Conservation (phyloP, 2,888 invertebrate genomes). For the Chorisops tibialis region DNA sequence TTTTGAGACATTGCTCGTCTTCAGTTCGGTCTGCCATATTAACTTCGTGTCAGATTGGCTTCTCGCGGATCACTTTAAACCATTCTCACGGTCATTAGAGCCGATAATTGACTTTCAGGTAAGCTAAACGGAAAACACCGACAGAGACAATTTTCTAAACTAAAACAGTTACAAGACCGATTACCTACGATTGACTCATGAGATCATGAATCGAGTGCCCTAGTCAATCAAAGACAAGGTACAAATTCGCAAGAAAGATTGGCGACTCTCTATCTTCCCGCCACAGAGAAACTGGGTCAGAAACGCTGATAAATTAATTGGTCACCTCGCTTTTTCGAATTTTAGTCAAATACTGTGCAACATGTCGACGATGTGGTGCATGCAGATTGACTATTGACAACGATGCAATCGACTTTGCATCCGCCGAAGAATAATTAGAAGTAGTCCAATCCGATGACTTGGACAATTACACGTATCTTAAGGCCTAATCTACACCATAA, state of each 20-base stretch:
- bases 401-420: too few species aligned
- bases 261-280: not conserved
- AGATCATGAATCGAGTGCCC: constrained; percentile 20
- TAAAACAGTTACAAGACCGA: constrained; percentile 25
- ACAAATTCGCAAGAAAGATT: not conserved
- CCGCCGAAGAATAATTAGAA: too few species aligned
- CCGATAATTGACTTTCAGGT: constrained; percentile 20
- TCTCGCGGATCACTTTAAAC: constrained; percentile 9
- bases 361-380: too few species aligned
- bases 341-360: too few species aligned
- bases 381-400: too few species aligned
- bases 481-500: too few species aligned
- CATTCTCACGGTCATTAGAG: constrained; percentile 27
- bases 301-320: not conserved
- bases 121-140: constrained; percentile 10
- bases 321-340: too few species aligned
- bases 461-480: too few species aligned
- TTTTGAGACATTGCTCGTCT: constrained; percentile 19
- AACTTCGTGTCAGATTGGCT: constrained; percentile 23
- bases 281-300: not conserved
- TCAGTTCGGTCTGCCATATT: constrained; percentile 17
- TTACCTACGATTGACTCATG: constrained; percentile 24
- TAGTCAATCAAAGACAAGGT: not conserved
- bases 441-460: too few species aligned
- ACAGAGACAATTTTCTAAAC: constrained; percentile 11